phyloP scores from a whole-genome alignment of 2,888 invertebrate species.

The Anarsia innoxiella region DNA sequence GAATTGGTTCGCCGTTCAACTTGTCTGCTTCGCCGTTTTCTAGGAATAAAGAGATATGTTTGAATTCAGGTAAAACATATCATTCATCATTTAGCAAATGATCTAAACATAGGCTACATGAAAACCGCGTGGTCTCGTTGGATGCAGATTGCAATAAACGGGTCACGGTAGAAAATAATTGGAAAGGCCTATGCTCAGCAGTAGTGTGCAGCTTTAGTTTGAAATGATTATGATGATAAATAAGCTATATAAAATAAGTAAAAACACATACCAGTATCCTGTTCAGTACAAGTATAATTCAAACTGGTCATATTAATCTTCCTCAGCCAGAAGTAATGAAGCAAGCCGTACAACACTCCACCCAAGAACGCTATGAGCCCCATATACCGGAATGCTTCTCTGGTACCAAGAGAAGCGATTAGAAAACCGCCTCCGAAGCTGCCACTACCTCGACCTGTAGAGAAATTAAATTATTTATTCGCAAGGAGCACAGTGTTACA shows the following conservation, averaged over 20 bases:
- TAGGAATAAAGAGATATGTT: no score
- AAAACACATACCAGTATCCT: constrained; percentile 67
- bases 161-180: no score
- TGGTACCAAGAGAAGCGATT: constrained; percentile 83
- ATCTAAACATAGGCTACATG: no score
- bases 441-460: constrained; percentile 83
- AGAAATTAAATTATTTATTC: not conserved
- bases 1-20: constrained; percentile 76
- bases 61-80: no score
- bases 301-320: constrained; percentile 70
- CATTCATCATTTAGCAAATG: no score
- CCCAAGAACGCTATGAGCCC: constrained; percentile 82
- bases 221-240: no score
- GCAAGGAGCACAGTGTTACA: no score
- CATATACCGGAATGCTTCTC: constrained; percentile 87
- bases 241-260: no score
- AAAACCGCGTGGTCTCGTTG: no score
- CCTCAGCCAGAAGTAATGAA: constrained; percentile 83
- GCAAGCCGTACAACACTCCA: constrained; percentile 80
- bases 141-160: no score
- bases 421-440: constrained; percentile 87
- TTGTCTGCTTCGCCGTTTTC: constrained; percentile 79
- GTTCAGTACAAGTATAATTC: constrained; percentile 50
- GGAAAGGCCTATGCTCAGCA: no score
- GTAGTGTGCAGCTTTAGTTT: no score